Base-by-base conservation (phyloP, 1,140 invertebrate genomes). In the Pogonomyrmex californicus region DNA sequence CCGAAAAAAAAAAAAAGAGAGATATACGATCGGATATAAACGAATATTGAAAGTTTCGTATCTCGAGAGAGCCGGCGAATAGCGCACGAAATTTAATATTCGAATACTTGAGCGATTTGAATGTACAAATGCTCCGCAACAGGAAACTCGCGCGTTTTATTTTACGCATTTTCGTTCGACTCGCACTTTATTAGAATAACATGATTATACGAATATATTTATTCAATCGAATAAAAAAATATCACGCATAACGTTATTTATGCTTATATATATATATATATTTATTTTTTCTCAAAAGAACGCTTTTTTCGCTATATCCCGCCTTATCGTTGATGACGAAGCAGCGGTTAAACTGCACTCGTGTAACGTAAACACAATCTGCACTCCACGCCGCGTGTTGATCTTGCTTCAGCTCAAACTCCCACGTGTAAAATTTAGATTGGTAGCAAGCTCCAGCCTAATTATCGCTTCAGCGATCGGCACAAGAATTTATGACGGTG, bases 401-500 rank as follows among this genome's bases (percentile, higher is more conserved):
- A 90, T 90, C 86, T 90, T 90, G 79, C 62, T 56, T 70, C 62
- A 77, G 62, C 36, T 77, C 78, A 89, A 87, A 86, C 62, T 85
- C 79, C 56, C 41, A 70, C 68, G 44, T 86, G 81, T 87, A 90
- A 90, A 90, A 90, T 90, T 87, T 90, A 90, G 78, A 87, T 90
- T 90, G 88, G 70, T 60, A 38, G 79, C 86, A 76, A 87, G 73
- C 78, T 76, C 47, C 33, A 66, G 36, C 66, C 65, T 44, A 49
- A 77, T 71, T 89, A 73, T 81, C 73, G 56, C 83, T 17, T 62
- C 83, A 36, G 58, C 76, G 56, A 71, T 86, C 54, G 82, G 38
- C 30, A 33, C 81, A 89, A 89, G 87, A 89, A 89, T 89, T 63
- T 86, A 76, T 54, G 56, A 81, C 51, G 56, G 83, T 63, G 73